Conservation (phyloP, 1,140 invertebrate genomes). For the Protaetia brevitarsis region DNA sequence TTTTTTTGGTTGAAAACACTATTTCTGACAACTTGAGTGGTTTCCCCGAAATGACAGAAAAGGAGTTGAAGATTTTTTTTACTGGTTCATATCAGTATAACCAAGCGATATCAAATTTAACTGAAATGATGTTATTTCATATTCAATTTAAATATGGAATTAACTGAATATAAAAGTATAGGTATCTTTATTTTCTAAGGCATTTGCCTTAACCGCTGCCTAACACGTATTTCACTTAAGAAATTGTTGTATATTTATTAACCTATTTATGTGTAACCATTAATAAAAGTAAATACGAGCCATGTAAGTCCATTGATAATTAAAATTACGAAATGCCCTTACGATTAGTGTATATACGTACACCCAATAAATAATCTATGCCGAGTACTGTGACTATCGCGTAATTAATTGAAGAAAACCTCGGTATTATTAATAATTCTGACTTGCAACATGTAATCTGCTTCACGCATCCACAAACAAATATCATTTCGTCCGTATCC, state of each 20-base stretch:
- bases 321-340: constrained; percentile 1
- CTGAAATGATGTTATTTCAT: no score
- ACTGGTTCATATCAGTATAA: no score
- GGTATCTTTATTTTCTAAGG: not conserved
- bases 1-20: no score
- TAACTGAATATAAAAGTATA: not conserved
- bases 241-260: constrained; percentile 8
- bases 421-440: constrained; percentile 11
- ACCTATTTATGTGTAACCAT: constrained; percentile 1
- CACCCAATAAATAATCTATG: constrained; percentile 11
- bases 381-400: not conserved
- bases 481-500: not conserved
- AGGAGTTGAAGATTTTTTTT: no score
- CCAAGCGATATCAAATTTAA: no score
- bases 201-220: not conserved
- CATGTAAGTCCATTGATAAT: constrained; percentile 12
- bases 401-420: constrained; percentile 17
- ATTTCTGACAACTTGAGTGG: no score
- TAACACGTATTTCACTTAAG: not conserved
- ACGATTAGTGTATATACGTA: not conserved
- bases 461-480: constrained; percentile 17
- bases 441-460: constrained; percentile 17
- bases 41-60: no score
- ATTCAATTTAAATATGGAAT: not conserved
- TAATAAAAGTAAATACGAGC: constrained; percentile 2